Evolutionary conservation across 2,797 vertebrate species (phyloP), one percentile per base, ranked within the genome.

Genomic region (Pseudomugil tenellus): DNA sequence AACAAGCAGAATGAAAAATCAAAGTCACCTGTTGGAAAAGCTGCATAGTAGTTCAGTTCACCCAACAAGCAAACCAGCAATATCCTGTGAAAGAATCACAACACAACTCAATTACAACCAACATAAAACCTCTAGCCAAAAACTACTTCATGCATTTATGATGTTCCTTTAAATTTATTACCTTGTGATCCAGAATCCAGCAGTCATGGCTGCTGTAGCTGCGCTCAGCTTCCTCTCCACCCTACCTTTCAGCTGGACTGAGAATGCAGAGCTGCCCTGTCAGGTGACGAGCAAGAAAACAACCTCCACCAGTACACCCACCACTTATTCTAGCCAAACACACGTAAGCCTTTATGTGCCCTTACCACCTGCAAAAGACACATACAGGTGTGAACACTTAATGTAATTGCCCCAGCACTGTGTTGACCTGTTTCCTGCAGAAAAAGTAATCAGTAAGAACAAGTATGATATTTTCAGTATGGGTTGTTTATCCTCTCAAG

Each of bases 381-480:
- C 14, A 58, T 35, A 11, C 63, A 55, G 62, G 34, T 79, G 80
- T 34, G 48, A 69, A 49, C 63, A 69, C 57, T 77, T 69, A 48
- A 19, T 49, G 60, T 67, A 62, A 77, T 67, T 51, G 63, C 2
- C 3, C 10, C 28, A 1, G 28, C 25, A 72, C 0, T 39, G 35
- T 11, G 4, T n/a, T 54, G 28, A 32, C 16, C 48, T 63, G 25
- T 62, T 21, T 9, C 43, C 19, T 8, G 59, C 28, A 26, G 51
- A 65, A 39, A 17, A 31, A 61, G 31, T 25, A 31, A 61, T 71
- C 57, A 69, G 1, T 62, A 28, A 35, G 2, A 54, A 58, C 61
- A 0, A 48, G 32, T 66, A 28, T 37, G 1, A 12, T 37, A 14
- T 13, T 37, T 37, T 14, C 13, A n/a, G n/a, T n/a, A n/a, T 37